phyloP scores from a whole-genome alignment of 2,113 vertebrate species.

The Gila orcuttii region DNA sequence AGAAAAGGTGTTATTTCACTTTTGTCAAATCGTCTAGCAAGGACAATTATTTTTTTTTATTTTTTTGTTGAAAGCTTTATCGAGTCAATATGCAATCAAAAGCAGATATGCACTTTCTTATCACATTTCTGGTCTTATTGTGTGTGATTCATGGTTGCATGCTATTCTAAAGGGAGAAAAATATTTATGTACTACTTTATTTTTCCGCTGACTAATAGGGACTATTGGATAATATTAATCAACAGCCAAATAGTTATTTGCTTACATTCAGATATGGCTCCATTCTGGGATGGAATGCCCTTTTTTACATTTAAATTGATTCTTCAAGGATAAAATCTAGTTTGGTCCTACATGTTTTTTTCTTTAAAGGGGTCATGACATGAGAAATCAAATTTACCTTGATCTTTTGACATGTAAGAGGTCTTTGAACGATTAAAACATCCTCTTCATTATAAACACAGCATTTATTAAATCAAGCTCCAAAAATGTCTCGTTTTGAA shows the following conservation, averaged over 20 bases:
- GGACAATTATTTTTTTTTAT: neutral
- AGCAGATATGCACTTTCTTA: neutral
- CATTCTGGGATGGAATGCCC: neutral
- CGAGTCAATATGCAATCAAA: neutral
- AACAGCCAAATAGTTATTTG: neutral
- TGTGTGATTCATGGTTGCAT: neutral
- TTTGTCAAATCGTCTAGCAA: neutral
- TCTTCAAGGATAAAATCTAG: constrained; percentile 1
- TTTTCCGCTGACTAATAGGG: neutral
- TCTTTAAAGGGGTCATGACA: too few species aligned
- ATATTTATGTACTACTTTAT: neutral
- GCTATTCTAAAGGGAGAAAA: neutral
- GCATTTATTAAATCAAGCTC: too few species aligned
- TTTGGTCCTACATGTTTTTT: too few species aligned
- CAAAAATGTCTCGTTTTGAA: too few species aligned
- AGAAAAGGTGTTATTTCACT: constrained; percentile 16
- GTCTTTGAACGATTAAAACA: too few species aligned
- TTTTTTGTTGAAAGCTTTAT: neutral
- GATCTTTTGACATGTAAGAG: too few species aligned
- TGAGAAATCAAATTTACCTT: too few species aligned
- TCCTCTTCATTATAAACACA: too few species aligned
- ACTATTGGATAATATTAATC: neutral
- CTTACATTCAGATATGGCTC: neutral
- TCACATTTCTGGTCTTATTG: neutral
- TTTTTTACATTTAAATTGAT: neutral